Percentiles rank a stretch among this genome's conserved stretches.
phyloP scores from a whole-genome alignment of 1,140 invertebrate genomes.

The Drosophila sturtevanti region DNA sequence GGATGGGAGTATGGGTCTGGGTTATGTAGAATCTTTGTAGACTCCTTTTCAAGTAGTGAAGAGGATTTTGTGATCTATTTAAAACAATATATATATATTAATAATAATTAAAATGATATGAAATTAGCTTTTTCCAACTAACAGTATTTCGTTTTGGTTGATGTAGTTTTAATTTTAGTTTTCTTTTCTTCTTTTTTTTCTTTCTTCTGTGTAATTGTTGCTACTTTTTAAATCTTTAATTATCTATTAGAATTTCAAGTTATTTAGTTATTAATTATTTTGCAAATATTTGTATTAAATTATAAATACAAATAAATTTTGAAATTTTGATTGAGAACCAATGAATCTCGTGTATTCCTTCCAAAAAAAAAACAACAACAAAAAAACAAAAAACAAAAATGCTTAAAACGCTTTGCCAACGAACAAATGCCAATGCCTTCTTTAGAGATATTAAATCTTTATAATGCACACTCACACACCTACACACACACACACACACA shows the following conservation, averaged over 20 bases:
- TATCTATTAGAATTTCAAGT: conserved; percentile 17
- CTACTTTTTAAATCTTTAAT: too few species aligned
- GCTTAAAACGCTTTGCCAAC: too few species aligned
- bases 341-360: conserved; percentile 3
- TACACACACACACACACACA: too few species aligned
- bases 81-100: too few species aligned
- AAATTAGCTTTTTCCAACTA: not conserved
- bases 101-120: too few species aligned
- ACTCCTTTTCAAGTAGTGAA: not conserved
- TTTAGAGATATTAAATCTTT: too few species aligned
- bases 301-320: conserved; percentile 15
- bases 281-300: conserved; percentile 48
- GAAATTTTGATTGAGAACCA: conserved; percentile 14
- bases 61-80: not conserved
- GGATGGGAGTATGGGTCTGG: not conserved
- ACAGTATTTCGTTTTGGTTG: conserved; percentile 13
- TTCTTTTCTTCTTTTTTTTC: not conserved
- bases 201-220: too few species aligned
- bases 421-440: too few species aligned
- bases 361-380: not conserved
- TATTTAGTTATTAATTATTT: conserved; percentile 51
- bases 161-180: conserved; percentile 2
- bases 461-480: too few species aligned
- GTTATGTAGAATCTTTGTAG: not conserved
- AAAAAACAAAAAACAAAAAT: too few species aligned